A percentile compares a stretch with the other conserved stretches of the same genome.
phyloP scores from a whole-genome alignment of 1,140 invertebrate species.

The Geopemphigus sp. region DNA sequence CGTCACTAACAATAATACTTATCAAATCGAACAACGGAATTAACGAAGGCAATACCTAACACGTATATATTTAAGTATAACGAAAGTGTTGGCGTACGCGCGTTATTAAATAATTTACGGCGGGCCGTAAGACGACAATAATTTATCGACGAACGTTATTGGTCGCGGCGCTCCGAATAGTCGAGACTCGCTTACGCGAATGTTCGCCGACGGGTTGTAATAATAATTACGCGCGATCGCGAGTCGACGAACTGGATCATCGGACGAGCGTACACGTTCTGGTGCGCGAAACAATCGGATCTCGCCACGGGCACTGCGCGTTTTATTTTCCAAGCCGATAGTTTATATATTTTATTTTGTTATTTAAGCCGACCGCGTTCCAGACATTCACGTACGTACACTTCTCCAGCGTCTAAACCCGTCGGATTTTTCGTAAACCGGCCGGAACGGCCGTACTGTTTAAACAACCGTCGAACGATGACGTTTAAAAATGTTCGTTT shows the following conservation, averaged over 20 bases:
- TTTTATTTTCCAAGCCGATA: not conserved
- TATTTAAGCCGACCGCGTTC: not conserved
- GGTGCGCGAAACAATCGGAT: not conserved
- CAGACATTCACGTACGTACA: constrained; percentile 8
- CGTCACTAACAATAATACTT: not conserved
- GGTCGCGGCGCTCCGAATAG: not conserved
- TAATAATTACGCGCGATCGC: not conserved
- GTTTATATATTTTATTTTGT: not conserved
- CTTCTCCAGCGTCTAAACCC: not conserved
- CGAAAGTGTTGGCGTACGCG: not conserved
- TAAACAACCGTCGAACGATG: too few relatives aligned
- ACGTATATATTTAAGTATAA: not conserved
- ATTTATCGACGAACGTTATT: not conserved
- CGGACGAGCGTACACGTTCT: not conserved
- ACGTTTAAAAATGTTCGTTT: too few relatives aligned
- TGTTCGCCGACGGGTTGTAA: not conserved
- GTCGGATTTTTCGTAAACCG: not conserved
- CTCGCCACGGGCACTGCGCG: not conserved
- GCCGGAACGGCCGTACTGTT: too few relatives aligned
- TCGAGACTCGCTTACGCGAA: not conserved
- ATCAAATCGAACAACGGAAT: not conserved
- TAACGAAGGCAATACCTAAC: not conserved
- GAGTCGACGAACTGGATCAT: not conserved
- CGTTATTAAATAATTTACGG: not conserved
- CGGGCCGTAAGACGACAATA: not conserved